Conservation (phyloP, 2,113 vertebrate genomes). For the Aegotheles bennettii region DNA sequence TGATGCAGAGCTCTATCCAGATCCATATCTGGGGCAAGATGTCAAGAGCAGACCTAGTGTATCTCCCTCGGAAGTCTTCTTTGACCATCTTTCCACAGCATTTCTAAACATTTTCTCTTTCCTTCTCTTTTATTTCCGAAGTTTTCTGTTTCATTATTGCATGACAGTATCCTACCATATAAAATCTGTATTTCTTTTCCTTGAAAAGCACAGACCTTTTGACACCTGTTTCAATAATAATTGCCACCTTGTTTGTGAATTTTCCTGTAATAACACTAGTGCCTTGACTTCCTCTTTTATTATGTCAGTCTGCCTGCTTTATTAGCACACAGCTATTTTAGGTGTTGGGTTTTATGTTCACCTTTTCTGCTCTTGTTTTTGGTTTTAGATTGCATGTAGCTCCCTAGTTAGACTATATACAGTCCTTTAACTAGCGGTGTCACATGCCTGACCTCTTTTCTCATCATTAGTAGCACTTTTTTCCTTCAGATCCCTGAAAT, state of each 20-base stretch:
- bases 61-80: background rate
- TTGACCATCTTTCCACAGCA: background rate
- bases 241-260: background rate
- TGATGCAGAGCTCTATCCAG: background rate
- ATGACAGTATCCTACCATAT: background rate
- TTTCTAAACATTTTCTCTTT: background rate
- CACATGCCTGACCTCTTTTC: background rate
- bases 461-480: background rate
- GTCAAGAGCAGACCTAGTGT: background rate
- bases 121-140: background rate
- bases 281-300: background rate
- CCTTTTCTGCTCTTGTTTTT: background rate
- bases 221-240: constrained; percentile 1
- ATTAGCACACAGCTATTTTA: background rate
- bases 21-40: background rate
- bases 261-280: background rate
- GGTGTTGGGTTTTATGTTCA: background rate
- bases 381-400: background rate
- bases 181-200: background rate
- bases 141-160: background rate
- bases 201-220: constrained; percentile 1
- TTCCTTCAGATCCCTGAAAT: background rate
- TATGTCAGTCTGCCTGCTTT: background rate
- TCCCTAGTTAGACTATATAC: background rate
- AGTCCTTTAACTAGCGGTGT: background rate